Evolutionary conservation across 2,113 vertebrate species (phyloP).

Genomic region (Bungarus multicinctus): DNA sequence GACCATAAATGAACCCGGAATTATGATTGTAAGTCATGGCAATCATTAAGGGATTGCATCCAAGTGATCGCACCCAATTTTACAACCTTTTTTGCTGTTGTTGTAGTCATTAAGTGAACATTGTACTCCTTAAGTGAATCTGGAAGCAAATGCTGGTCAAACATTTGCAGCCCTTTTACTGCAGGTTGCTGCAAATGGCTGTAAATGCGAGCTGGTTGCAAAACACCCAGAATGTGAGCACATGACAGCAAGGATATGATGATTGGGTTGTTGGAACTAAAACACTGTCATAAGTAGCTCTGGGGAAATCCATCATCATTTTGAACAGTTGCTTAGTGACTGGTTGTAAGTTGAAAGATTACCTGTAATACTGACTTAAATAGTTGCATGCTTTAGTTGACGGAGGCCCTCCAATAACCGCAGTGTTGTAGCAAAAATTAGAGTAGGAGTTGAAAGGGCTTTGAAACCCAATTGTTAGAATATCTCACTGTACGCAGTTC

Average conservation of each 20-base stretch:
- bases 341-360: neutral
- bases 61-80: neutral
- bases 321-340: neutral
- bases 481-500: neutral
- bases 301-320: neutral
- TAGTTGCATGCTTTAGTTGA: neutral
- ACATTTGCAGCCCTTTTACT: neutral
- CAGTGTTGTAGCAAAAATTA: neutral
- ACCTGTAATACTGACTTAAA: neutral
- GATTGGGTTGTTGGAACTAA: neutral
- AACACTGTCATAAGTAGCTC: neutral
- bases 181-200: neutral
- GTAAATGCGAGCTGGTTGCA: neutral
- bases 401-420: neutral
- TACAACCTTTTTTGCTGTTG: neutral
- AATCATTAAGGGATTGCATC: neutral
- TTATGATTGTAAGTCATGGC: neutral
- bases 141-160: neutral
- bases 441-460: neutral
- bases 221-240: neutral
- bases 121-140: neutral
- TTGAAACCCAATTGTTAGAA: neutral
- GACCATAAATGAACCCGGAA: neutral
- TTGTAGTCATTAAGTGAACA: neutral
- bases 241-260: neutral